Percentiles rank a stretch among this genome's conserved stretches.
phyloP scores from a whole-genome alignment of 2,888 invertebrate species.

The Autographa gamma region DNA sequence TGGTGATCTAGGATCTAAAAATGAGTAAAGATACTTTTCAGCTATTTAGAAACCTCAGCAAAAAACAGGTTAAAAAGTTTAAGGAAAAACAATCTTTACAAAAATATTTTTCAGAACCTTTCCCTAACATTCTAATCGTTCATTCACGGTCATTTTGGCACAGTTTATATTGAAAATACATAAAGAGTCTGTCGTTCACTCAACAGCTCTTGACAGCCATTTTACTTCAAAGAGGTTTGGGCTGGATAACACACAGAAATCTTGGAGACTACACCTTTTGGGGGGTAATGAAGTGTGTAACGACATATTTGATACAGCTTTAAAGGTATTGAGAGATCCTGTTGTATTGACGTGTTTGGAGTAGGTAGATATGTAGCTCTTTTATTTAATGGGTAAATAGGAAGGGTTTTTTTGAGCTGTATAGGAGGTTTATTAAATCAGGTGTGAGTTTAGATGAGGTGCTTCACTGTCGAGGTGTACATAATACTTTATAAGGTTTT shows the following conservation, averaged over 20 bases:
- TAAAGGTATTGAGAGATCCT: constrained; percentile 5
- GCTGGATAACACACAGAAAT: background rate
- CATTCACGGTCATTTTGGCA: background rate
- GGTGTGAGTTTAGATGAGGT: background rate
- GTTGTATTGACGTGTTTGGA: constrained; percentile 6
- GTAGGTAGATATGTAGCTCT: background rate
- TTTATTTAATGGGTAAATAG: background rate
- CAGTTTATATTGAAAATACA: constrained; percentile 7
- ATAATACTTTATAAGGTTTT: background rate
- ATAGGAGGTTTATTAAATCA: background rate
- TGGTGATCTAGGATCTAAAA: too few species aligned
- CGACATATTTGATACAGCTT: constrained; percentile 28
- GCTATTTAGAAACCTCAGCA: too few species aligned
- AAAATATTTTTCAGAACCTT: background rate
- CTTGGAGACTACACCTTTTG: constrained; percentile 21
- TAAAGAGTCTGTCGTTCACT: background rate
- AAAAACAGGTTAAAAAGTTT: background rate
- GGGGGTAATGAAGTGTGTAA: constrained; percentile 42
- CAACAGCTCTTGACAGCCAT: background rate
- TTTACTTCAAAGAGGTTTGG: background rate
- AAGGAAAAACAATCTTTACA: background rate
- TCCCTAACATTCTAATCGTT: background rate
- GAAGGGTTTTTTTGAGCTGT: background rate
- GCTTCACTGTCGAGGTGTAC: background rate
- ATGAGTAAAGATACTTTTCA: too few species aligned